A percentile compares a stretch with the other conserved stretches of the same genome.
Evolutionary conservation across 2,888 invertebrate genomes (phyloP).

Genomic region (Ennomos quercinarius): DNA sequence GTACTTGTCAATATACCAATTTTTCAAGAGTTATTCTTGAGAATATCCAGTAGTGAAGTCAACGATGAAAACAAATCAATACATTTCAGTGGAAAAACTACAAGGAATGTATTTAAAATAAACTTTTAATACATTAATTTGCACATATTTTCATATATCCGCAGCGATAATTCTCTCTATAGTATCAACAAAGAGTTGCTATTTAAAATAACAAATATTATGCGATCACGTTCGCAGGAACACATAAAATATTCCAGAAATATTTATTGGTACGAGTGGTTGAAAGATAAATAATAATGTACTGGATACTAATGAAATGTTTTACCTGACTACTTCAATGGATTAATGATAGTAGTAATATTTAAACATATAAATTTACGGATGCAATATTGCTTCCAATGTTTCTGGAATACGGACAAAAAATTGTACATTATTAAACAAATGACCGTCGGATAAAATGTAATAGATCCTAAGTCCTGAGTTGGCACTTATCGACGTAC

Average conservation of each 20-base stretch:
- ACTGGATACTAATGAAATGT: slow-evolving; percentile 14
- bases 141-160: slow-evolving; percentile 18
- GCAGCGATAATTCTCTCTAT: slow-evolving; percentile 28
- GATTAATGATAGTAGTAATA: no score
- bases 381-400: no score
- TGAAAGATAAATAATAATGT: slow-evolving; percentile 13
- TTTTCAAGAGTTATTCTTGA: no score
- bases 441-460: no score
- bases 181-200: slow-evolving; percentile 29
- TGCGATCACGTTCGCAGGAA: slow-evolving; percentile 9
- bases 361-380: no score
- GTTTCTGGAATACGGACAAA: no score
- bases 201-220: slow-evolving; percentile 27
- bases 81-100: background rate
- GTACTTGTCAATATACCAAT: no score
- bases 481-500: no score
- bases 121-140: slow-evolving; percentile 17
- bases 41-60: no score
- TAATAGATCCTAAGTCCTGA: no score
- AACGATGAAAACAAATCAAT: background rate
- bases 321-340: slow-evolving; percentile 5
- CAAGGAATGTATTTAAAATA: slow-evolving; percentile 3
- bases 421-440: no score
- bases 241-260: slow-evolving; percentile 19
- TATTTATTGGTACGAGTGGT: slow-evolving; percentile 19